Base-by-base conservation (phyloP, 2,113 vertebrate species). In the Fregetta grallaria region DNA sequence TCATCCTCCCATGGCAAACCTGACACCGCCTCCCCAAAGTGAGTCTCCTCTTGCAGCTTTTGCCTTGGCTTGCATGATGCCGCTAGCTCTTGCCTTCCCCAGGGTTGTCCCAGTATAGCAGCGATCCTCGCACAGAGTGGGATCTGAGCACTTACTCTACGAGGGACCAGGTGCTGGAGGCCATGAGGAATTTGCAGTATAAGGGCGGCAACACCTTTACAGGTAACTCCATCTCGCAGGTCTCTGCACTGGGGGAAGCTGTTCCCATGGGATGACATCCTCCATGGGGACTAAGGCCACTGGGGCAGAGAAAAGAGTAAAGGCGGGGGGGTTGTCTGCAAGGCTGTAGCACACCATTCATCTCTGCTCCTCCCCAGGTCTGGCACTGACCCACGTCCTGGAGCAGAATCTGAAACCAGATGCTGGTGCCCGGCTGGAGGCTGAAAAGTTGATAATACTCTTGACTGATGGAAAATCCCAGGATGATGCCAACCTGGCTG, bases 401-500 rank as follows among this genome's bases (percentile, higher is more conserved):
- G 98, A 99, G 80, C 98, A 99, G 95, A 99, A 99, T 86, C 98
- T 99, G 96, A 98, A 95, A 86, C 80, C 97, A 0, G 97, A 97
- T 5, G 97, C 98, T 0, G 99, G 99, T 1, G 98, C 98, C 1
- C 97, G 99, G n/a, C 38, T 94, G 2, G 98, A 98, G 47, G 97
- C 97, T 0, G 98, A 98, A 8, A 98, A 98, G 59, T 80, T 99
- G 81, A 82, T 99, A 52, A 85, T 99, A 30, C 97, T 99, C 20
- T 88, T 99, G 96, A 99, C 99, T 1, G 99, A 99, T 11, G 99
- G 99, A 42, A 99, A 99, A 96, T 99, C 99, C 88, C 99, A 99
- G 95, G 99, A 99, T 26, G 98, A 99, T 5, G 99, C 99, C 73
- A 97, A 94, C 12, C 70, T 97, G 6, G 98, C 98, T 5, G 99